phyloP scores from a whole-genome alignment of 2,797 vertebrate species.

The Poecilia picta region DNA sequence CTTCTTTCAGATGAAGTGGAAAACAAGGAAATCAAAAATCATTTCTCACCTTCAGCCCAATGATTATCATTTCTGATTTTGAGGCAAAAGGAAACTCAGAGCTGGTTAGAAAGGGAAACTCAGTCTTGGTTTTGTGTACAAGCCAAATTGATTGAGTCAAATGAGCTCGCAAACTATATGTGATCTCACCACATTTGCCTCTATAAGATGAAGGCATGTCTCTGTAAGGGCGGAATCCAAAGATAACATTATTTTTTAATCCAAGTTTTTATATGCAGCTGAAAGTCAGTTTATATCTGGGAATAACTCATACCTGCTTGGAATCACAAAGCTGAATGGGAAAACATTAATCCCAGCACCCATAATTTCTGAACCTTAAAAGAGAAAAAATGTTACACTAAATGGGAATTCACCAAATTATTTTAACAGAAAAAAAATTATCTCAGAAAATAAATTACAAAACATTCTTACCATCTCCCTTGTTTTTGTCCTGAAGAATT shows the following conservation, averaged over 20 bases:
- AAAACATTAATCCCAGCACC: conserved; percentile 65
- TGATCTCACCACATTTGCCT: conserved; percentile 73
- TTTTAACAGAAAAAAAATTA: background rate
- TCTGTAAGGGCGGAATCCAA: conserved; percentile 45
- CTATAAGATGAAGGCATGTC: conserved; percentile 77
- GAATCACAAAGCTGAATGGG: conserved; percentile 75
- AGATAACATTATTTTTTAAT: background rate
- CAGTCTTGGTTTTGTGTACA: conserved; percentile 71
- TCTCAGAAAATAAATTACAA: background rate
- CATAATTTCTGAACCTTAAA: conserved; percentile 73
- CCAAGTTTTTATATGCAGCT: background rate
- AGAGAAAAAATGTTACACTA: conserved; percentile 8
- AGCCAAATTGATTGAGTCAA: conserved; percentile 75
- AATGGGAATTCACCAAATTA: background rate
- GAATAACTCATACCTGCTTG: conserved; percentile 56
- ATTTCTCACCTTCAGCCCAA: conserved; percentile 68
- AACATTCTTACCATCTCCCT: conserved; percentile 72
- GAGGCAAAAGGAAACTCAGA: conserved; percentile 77
- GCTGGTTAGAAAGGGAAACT: conserved; percentile 72
- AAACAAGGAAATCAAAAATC: background rate
- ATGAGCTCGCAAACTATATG: conserved; percentile 67
- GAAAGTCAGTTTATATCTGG: background rate
- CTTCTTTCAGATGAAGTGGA: background rate
- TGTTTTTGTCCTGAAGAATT: conserved; percentile 77
- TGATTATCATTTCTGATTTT: conserved; percentile 71